Evolutionary conservation across 1,140 invertebrate species (phyloP).

Genomic region (Acromyrmex heyeri): DNA sequence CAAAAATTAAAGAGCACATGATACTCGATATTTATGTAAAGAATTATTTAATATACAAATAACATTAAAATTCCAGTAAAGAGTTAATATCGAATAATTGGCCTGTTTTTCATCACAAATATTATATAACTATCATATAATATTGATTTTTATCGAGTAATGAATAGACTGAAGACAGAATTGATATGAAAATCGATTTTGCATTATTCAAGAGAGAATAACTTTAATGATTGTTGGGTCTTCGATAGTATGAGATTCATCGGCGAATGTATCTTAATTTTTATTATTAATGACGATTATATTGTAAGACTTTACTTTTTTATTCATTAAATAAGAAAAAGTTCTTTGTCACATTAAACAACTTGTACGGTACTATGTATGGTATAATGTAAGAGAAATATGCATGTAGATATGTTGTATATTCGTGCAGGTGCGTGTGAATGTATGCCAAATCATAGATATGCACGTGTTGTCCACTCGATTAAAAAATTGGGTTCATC

Average conservation of each 20-base stretch:
- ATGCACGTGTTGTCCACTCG: background rate
- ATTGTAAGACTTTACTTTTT: background rate
- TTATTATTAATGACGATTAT: constrained; percentile 4
- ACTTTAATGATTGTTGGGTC: background rate
- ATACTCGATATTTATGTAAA: constrained; percentile 13
- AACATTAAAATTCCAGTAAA: background rate
- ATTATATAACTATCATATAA: constrained; percentile 3
- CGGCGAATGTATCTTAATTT: constrained; percentile 34
- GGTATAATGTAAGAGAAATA: constrained; percentile 28
- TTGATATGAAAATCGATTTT: constrained; percentile 24
- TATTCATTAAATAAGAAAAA: background rate
- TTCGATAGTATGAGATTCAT: constrained; percentile 20
- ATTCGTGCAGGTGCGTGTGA: background rate
- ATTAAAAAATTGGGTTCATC: constrained; percentile 3
- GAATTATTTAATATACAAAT: constrained; percentile 17
- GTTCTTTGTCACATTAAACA: background rate
- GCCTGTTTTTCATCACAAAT: background rate
- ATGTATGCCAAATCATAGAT: background rate
- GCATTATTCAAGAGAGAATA: constrained; percentile 22
- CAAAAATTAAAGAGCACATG: background rate
- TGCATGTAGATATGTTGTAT: constrained; percentile 17
- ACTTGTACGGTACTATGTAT: constrained; percentile 8
- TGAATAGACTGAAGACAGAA: background rate
- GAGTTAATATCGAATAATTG: background rate
- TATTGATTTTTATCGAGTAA: background rate